These are phyloP conservation scores for Agonopterix alstromeriana DNA, from an alignment of 2,888 invertebrate species.

Conservation along the genomic window DNA sequence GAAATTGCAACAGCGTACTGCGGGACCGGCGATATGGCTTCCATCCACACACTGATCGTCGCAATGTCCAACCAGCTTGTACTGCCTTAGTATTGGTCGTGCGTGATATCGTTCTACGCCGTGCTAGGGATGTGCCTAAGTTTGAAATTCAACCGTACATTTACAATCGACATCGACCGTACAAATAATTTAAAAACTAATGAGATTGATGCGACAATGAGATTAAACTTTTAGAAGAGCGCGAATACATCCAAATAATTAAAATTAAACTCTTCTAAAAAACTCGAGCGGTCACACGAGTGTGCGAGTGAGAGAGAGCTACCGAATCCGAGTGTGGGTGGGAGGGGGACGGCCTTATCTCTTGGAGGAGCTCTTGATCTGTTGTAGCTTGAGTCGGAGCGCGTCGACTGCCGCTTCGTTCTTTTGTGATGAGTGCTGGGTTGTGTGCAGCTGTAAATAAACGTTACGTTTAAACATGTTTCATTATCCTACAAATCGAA, in stretches of 20 bases:
- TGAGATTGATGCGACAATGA: slow-evolving; percentile 19
- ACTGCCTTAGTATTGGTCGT: too few relatives aligned
- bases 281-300: slow-evolving; percentile 3
- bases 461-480: not conserved
- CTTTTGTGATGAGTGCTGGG: slow-evolving; percentile 51
- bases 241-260: not conserved
- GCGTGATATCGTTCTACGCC: too few relatives aligned
- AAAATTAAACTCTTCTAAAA: not conserved
- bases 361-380: slow-evolving; percentile 71
- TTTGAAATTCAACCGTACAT: too few relatives aligned
- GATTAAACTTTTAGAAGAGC: slow-evolving; percentile 5
- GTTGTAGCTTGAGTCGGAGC: slow-evolving; percentile 67
- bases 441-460: slow-evolving; percentile 49
- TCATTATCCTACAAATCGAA: too few relatives aligned
- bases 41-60: too few relatives aligned
- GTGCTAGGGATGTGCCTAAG: too few relatives aligned
- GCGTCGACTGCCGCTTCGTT: slow-evolving; percentile 68
- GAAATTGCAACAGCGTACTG: too few relatives aligned
- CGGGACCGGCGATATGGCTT: too few relatives aligned
- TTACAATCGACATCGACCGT: not conserved
- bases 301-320: slow-evolving; percentile 37
- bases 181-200: slow-evolving; percentile 5
- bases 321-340: slow-evolving; percentile 28
- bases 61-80: too few relatives aligned
- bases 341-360: slow-evolving; percentile 48